Base-by-base conservation (phyloP, 2,797 vertebrate species). In the Toxotes lorentzi region DNA sequence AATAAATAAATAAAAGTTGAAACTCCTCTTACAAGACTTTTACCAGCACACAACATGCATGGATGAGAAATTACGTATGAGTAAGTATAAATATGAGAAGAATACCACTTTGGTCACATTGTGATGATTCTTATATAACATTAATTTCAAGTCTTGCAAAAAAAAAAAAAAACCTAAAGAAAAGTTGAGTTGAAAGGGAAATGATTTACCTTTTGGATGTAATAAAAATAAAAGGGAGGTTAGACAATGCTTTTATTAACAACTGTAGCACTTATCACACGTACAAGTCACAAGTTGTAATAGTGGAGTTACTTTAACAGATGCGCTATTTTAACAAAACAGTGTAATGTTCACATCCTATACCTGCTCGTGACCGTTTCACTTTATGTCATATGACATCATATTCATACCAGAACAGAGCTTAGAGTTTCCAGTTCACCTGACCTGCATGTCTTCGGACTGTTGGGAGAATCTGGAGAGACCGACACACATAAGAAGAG, bases 391-490 rank as follows among this genome's bases (percentile, higher is more conserved):
- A 12, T 14, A 5, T 16, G 14, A 53, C 50, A 53, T 35, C 34
- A 61, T 68, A 66, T 70, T 83, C 57, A 77, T 43, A 71, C 51
- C 41, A 59, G 50, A 13, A 12, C 53, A 43, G 56, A 73, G 69
- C 65, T 77, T 70, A 54, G 69, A 43, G 24, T 53, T 66, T 67
- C 19, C 70, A 53, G 34, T 40, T 71, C 62, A 74, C 56, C 27
- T 72, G 21, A 73, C 59, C 64, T 58, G 60, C 67, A 82, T 45
- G 34, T 72, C 48, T 73, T 53, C 13, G 47, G 67, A 78, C 21
- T 63, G 51, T 5, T 45, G 58, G 23, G 23, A 72, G 24, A 35
- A 34, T 12, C 27, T 51, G 24, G 16, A 48, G 3, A 32, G 27
- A 66, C 27, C 1, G 21, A 27, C 35, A 63, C 58, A 69, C 35